These are phyloP conservation scores for Protaetia brevitarsis DNA, from an alignment of 1,140 invertebrate genomes.

Conservation along the genomic window DNA sequence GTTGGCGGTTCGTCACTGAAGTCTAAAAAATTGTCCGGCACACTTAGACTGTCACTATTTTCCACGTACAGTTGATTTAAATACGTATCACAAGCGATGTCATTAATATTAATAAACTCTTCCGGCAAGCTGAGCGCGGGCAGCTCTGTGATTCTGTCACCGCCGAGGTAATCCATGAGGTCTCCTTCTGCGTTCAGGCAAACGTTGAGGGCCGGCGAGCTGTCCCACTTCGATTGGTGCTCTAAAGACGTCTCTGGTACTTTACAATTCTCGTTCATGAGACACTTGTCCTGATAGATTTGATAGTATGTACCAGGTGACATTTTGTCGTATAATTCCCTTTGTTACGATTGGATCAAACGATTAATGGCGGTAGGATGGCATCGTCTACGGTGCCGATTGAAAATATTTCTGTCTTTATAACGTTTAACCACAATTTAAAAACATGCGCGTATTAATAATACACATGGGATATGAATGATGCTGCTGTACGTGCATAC, in stretches of 20 bases:
- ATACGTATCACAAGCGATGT: not conserved
- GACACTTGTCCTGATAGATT: not conserved
- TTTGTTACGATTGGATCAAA: not conserved
- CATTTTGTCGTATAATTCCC: not conserved
- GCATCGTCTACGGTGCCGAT: not conserved
- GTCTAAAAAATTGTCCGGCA: not conserved
- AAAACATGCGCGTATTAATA: conserved; percentile 18
- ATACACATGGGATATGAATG: conserved; percentile 25
- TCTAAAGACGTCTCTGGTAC: not conserved
- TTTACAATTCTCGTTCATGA: not conserved
- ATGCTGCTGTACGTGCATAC: conserved; percentile 19
- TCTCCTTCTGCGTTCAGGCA: not conserved
- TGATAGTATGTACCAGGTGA: not conserved
- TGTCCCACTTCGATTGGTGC: not conserved
- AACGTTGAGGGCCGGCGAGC: not conserved
- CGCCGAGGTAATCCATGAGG: not conserved
- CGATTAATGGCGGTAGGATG: not conserved
- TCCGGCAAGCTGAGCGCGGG: not conserved
- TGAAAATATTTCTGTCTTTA: not conserved
- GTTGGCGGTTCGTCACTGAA: not conserved
- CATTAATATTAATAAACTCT: conserved; percentile 4
- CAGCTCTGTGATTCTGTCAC: not conserved
- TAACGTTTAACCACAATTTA: not conserved
- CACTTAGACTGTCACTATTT: not conserved
- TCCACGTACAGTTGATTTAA: conserved; percentile 6